These are phyloP conservation scores for Thereva nobilitata DNA, from an alignment of 2,888 invertebrate species.

Conservation along the genomic window DNA sequence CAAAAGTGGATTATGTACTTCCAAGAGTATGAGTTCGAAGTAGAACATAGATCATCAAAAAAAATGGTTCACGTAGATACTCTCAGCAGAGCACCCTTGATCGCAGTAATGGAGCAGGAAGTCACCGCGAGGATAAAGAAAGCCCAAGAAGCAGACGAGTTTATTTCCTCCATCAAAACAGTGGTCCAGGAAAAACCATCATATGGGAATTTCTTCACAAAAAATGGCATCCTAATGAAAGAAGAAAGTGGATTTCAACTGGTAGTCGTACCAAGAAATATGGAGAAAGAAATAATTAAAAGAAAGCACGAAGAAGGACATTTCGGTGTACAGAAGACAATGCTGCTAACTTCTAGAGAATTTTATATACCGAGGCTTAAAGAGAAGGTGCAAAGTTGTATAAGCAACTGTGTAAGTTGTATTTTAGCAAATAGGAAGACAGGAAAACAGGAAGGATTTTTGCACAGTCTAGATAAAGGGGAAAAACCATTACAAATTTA, in stretches of 20 bases:
- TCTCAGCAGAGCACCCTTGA: no score
- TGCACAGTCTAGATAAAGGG: conserved; percentile 11
- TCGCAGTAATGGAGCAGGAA: no score
- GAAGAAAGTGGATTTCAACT: conserved; percentile 11
- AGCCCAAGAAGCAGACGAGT: conserved; percentile 28
- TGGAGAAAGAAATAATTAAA: conserved; percentile 35
- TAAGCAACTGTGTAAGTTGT: conserved; percentile 14
- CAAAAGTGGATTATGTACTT: no score
- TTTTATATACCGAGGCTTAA: conserved; percentile 14
- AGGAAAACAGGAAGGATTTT: conserved; percentile 9
- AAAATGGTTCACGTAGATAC: no score
- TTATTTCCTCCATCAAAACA: conserved; percentile 21
- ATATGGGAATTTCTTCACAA: conserved; percentile 30
- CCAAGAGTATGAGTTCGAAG: no score
- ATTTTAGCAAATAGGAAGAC: conserved; percentile 17
- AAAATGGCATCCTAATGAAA: conserved; percentile 19
- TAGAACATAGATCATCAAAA: no score
- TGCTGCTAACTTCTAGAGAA: neutral
- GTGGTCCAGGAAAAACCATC: conserved; percentile 14
- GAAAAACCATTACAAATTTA: conserved; percentile 41
- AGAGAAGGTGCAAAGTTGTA: conserved; percentile 8
- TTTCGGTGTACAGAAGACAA: conserved; percentile 24
- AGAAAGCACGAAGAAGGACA: conserved; percentile 33
- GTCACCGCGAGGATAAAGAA: conserved; percentile 10
- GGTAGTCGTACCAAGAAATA: conserved; percentile 26